These are phyloP conservation scores for Nannospalax galili DNA, from an alignment of 2,113 vertebrate species.

Conservation along the genomic window DNA sequence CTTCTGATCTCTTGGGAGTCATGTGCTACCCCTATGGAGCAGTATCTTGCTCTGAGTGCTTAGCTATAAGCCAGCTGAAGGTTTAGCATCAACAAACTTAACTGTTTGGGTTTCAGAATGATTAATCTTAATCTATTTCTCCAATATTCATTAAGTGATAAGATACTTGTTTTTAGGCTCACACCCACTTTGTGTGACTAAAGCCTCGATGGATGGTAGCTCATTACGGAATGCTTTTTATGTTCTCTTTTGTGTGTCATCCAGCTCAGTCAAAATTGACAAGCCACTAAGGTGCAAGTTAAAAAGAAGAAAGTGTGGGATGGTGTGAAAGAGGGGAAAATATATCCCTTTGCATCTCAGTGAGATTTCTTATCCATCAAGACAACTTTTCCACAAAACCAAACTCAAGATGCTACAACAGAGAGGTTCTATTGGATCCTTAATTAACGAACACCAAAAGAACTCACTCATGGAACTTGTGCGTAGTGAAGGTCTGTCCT, in stretches of 20 bases:
- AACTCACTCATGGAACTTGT: not conserved
- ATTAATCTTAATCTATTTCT: slow-evolving; percentile 37
- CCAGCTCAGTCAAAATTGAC: slow-evolving; percentile 18
- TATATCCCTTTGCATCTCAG: not conserved
- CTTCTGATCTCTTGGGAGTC: not conserved
- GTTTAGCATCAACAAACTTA: not conserved
- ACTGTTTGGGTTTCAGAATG: not conserved
- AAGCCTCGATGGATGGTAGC: not conserved
- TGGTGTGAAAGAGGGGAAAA: not conserved
- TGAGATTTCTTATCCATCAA: slow-evolving; percentile 26
- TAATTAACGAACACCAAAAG: not conserved
- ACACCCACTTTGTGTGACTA: slow-evolving; percentile 3
- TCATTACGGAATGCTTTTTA: not conserved
- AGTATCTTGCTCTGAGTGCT: not conserved
- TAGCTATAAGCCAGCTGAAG: not conserved
- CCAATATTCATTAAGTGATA: not conserved
- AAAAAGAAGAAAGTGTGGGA: not conserved
- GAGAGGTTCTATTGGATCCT: not conserved
- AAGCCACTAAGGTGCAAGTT: slow-evolving; percentile 8
- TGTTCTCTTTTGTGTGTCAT: not conserved
- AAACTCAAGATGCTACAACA: not conserved
- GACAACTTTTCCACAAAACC: not conserved
- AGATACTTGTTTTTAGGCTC: slow-evolving; percentile 3
- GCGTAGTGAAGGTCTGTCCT: not conserved
- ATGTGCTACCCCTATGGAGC: not conserved